Conservation (phyloP, 2,888 invertebrate genomes). For the Encarsia formosa region DNA sequence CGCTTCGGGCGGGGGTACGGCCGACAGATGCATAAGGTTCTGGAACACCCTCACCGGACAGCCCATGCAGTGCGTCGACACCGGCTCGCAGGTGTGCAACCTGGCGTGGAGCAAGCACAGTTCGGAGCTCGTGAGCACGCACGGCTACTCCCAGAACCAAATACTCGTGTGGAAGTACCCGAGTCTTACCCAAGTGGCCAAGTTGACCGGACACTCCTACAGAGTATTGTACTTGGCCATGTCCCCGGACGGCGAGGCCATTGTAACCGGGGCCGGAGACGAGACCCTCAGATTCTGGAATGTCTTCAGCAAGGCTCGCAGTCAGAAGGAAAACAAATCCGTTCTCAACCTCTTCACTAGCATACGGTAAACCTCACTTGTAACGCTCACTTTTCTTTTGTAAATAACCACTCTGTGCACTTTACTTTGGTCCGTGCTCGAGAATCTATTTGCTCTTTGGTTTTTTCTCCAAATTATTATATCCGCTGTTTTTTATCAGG, state of each 20-base stretch:
- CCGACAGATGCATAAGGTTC: conserved; percentile 92
- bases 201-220: conserved; percentile 94
- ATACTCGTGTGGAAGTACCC: conserved; percentile 99
- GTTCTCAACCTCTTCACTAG: conserved; percentile 89
- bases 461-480: conserved; percentile 7
- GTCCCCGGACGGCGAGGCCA: conserved; percentile 97
- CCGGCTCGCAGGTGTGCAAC: conserved; percentile 97
- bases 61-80: conserved; percentile 97
- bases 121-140: conserved; percentile 94
- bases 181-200: conserved; percentile 92
- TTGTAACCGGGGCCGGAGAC: conserved; percentile 98
- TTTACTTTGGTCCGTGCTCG: conserved; percentile 8
- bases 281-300: conserved; percentile 98
- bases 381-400: too few species aligned
- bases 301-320: conserved; percentile 95
- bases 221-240: conserved; percentile 93
- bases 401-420: too few species aligned
- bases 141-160: conserved; percentile 98
- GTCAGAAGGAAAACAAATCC: conserved; percentile 90
- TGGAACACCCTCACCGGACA: conserved; percentile 98
- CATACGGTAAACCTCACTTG: conserved; percentile 68
- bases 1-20: conserved; percentile 98
- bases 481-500: too few species aligned
- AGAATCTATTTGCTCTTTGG: conserved; percentile 1
- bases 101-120: conserved; percentile 98